Percentiles rank a stretch among this genome's conserved stretches.
These are phyloP conservation scores for Mesitornis unicolor DNA, from an alignment of 2,113 vertebrate species.

Conservation along the genomic window DNA sequence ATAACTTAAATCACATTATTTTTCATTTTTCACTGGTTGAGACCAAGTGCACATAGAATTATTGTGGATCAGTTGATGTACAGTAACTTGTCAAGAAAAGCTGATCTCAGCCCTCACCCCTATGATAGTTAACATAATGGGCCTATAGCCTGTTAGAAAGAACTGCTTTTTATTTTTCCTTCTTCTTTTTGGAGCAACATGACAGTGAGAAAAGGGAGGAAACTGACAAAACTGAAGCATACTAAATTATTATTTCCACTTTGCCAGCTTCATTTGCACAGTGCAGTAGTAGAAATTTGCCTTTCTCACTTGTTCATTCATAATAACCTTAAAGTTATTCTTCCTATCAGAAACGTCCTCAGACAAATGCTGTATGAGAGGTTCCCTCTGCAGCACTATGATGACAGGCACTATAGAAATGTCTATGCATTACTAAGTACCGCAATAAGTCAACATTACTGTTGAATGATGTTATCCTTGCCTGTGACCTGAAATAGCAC, in stretches of 20 bases:
- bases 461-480: not conserved
- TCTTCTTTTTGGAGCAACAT: not conserved
- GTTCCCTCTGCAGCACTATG: not conserved
- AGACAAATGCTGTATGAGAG: not conserved
- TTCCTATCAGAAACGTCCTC: not conserved
- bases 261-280: not conserved
- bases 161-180: not conserved
- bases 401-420: not conserved
- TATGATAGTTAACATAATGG: not conserved
- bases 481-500: not conserved
- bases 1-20: not conserved
- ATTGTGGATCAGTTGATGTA: not conserved
- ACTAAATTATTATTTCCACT: not conserved
- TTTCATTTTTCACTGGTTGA: not conserved
- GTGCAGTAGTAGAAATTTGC: not conserved
- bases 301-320: not conserved
- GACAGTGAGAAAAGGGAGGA: not conserved
- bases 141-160: not conserved
- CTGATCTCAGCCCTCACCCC: not conserved
- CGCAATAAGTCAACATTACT: not conserved
- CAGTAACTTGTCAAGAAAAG: not conserved
- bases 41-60: not conserved
- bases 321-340: not conserved
- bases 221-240: not conserved
- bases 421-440: not conserved